phyloP scores from a whole-genome alignment of 2,797 vertebrate species.

The Enoplosus armatus region DNA sequence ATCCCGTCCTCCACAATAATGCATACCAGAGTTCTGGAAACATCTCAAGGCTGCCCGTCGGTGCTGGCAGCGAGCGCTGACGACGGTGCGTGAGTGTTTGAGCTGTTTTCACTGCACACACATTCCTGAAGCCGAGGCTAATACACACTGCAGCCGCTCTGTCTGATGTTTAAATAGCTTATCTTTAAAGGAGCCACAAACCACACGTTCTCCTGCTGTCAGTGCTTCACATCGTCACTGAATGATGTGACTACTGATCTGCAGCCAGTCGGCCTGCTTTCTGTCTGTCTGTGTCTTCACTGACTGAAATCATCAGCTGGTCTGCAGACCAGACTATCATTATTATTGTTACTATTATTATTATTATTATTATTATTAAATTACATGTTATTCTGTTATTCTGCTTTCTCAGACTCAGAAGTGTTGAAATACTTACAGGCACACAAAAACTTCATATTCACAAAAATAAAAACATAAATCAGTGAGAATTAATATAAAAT shows the following conservation, averaged over 20 bases:
- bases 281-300: constrained; percentile 26
- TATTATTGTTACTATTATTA: no score
- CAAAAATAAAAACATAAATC: no score
- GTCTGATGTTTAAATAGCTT: constrained; percentile 81
- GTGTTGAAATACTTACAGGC: no score
- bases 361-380: neutral
- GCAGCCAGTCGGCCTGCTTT: constrained; percentile 55
- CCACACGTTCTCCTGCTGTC: constrained; percentile 69
- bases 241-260: constrained; percentile 65
- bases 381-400: neutral
- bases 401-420: no score
- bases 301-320: neutral
- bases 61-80: constrained; percentile 70
- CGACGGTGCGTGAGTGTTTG: constrained; percentile 60
- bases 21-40: constrained; percentile 78
- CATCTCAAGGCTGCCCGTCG: constrained; percentile 74
- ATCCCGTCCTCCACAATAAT: constrained; percentile 77
- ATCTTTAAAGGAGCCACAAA: constrained; percentile 75
- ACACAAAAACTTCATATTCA: no score
- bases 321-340: neutral
- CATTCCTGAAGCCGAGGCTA: constrained; percentile 75
- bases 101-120: constrained; percentile 44
- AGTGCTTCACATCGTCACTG: constrained; percentile 56
- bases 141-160: constrained; percentile 73
- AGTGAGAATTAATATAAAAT: no score